Evolutionary conservation across 1,140 invertebrate species (phyloP).

Genomic region (Prorops nasuta): DNA sequence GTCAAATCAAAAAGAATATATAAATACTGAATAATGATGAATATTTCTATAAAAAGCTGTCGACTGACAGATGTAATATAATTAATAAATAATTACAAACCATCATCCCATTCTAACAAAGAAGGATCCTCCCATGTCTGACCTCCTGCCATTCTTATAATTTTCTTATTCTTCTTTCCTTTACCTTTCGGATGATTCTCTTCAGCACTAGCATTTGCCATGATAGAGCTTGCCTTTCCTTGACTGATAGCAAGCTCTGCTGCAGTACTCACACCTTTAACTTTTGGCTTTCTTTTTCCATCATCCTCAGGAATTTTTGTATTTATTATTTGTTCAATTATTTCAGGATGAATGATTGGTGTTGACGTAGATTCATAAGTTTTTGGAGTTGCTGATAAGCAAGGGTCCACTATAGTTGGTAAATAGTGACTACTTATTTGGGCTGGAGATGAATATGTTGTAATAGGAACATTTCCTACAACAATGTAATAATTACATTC

Average conservation of each 20-base stretch:
- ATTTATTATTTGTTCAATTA: slow-evolving; percentile 60
- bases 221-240: slow-evolving; percentile 54
- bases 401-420: slow-evolving; percentile 45
- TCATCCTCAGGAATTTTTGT: slow-evolving; percentile 65
- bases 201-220: slow-evolving; percentile 62
- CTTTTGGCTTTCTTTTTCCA: slow-evolving; percentile 67
- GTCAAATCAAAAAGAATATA: slow-evolving; percentile 17
- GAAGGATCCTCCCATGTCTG: slow-evolving; percentile 92
- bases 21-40: slow-evolving; percentile 4
- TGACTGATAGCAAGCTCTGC: slow-evolving; percentile 55
- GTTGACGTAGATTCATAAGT: slow-evolving; percentile 41
- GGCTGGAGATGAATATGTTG: slow-evolving; percentile 50
- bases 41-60: background rate
- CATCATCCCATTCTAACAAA: slow-evolving; percentile 87
- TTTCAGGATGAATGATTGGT: slow-evolving; percentile 49
- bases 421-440: slow-evolving; percentile 49
- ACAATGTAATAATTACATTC: no score
- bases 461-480: slow-evolving; percentile 46
- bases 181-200: slow-evolving; percentile 64
- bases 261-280: slow-evolving; percentile 60
- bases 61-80: slow-evolving; percentile 1
- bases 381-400: slow-evolving; percentile 46
- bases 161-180: slow-evolving; percentile 70
- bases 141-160: slow-evolving; percentile 87
- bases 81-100: slow-evolving; percentile 44